phyloP scores from a whole-genome alignment of 2,113 vertebrate genomes.

The Esox niger region DNA sequence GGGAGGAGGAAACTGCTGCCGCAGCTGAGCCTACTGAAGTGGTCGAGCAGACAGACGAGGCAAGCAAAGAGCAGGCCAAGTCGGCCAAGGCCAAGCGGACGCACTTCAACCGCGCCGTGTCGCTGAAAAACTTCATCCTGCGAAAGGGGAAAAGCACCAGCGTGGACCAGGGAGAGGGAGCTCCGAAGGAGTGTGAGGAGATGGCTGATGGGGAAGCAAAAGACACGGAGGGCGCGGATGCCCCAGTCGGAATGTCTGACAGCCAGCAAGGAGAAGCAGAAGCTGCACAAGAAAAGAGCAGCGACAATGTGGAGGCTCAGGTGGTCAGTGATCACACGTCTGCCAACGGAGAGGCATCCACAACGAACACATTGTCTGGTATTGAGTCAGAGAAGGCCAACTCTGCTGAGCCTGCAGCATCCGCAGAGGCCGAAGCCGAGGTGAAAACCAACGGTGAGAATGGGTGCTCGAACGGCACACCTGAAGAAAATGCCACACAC shows the following conservation, averaged over 20 bases:
- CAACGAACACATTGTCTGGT: conserved; percentile 21
- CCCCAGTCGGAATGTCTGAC: conserved; percentile 25
- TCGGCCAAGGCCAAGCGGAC: conserved; percentile 72
- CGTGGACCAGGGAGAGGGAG: conserved; percentile 63
- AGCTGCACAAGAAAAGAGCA: conserved; percentile 24
- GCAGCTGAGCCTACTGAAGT: conserved; percentile 46
- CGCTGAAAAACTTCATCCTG: conserved; percentile 80
- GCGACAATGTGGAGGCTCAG: conserved; percentile 17
- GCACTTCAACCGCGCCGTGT: conserved; percentile 74
- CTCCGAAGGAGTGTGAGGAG: conserved; percentile 58
- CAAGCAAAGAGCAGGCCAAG: conserved; percentile 68
- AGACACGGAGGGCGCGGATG: conserved; percentile 28
- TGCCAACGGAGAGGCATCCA: conserved; percentile 32
- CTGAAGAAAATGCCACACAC: conserved; percentile 61
- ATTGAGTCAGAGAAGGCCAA: conserved; percentile 32
- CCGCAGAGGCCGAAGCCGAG: conserved; percentile 9
- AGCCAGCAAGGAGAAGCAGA: conserved; percentile 29
- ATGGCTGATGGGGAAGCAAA: conserved; percentile 44
- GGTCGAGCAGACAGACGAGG: conserved; percentile 60
- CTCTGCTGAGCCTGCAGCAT: conserved; percentile 16
- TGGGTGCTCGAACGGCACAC: conserved; percentile 64
- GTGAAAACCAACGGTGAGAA: conserved; percentile 69
- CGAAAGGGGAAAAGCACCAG: conserved; percentile 75
- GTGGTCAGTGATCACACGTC: conserved; percentile 33
- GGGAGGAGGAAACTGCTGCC: conserved; percentile 57